Base-by-base conservation (phyloP, 1,140 invertebrate genomes). In the Adelges cooleyi region DNA sequence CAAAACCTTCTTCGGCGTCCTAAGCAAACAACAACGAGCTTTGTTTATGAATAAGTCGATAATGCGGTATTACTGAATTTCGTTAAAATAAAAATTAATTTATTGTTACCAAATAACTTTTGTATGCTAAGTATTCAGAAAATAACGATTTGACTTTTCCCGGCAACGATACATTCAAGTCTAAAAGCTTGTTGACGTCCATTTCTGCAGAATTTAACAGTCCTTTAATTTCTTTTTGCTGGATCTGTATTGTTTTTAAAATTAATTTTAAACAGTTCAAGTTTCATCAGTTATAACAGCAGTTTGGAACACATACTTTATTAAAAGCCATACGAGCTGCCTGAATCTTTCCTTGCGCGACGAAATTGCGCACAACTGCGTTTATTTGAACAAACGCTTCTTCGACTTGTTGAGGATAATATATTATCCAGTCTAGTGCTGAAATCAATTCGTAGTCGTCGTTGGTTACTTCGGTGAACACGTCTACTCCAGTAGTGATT, bases 361-460 rank as follows among this genome's bases (percentile, higher is more conserved):
- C 74, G 73, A 95, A 95, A 46, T 80, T 81, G 66, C 91, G 82
- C 70, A 95, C 87, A 68, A 95, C 80, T n/a, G 89, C 84, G 80
- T 95, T 95, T 2, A 86, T 85, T 72, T 95, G 85, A 77, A 84
- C 85, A 4, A 96, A 71, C 11, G 87, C 83, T 75, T 95, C 91
- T 42, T 82, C 77, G 44, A 87, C 75, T 74, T 95, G 91, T 46
- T 81, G 79, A 5, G 81, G 78, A 73, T 91, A 85, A 72, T 92
- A 87, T 10, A 85, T 80, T 2, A 96, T 73, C 90, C 92, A 95
- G 72, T 95, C 91, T 2, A 97, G 77, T 2, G 89, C 85, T 52
- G 86, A 83, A 52, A 94, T 91, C 76, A 90, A 85, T 70, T 82
- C 76, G 69, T 80, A 68, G 77, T 91, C 87, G 71, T 81, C 76